Base-by-base conservation (phyloP, 1,140 invertebrate genomes). In the Leptinotarsa texana region DNA sequence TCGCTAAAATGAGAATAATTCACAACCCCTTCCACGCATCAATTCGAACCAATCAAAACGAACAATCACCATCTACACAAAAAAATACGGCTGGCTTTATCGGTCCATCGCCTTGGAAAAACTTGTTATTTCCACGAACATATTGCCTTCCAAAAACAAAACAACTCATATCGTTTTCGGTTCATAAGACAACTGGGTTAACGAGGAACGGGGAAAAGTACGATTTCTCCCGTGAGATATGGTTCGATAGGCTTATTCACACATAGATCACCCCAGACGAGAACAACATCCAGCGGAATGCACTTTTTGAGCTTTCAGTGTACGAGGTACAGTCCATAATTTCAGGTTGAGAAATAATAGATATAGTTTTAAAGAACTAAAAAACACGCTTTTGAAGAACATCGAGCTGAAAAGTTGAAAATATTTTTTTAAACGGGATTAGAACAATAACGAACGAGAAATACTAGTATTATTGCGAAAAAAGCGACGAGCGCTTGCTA, bases 101-200 rank as follows among this genome's bases (percentile, higher is more conserved):
- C 51, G 15, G 15, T 57, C 15, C 66, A 42, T 68, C 66, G 13
- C 17, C 18, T 66, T 42, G 66, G 66, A 47, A 68, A 68, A 68
- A 68, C 33, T 68, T 68, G 66, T 68, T 68, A 68, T 68, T 68
- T 18, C 15, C 63, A 27, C 24, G 4, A 47, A 27, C 33, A 18
- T 42, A 68, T 68, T 68, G 66, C 42, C 18, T 68, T 21, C 8
- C 4, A 33, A 18, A 68, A 68, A 68, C 66, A 68, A 33, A 68
- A 68, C 66, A 68, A 47, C 66, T 47, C 66, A 47, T 68, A 68
- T 57, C 66, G 66, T 68, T 68, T 68, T 68, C 66, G 18, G 33
- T 68, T 68, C 24, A 68, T 68, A 68, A 68, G 42, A 24, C 66
- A 68, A 68, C 66, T 68, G 33, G 66, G 66, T 47, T 68, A 68